A percentile compares a stretch with the other conserved stretches of the same genome.
Conservation (phyloP, 2,888 invertebrate genomes). For the Dimorphilus gyrociliatus region DNA sequence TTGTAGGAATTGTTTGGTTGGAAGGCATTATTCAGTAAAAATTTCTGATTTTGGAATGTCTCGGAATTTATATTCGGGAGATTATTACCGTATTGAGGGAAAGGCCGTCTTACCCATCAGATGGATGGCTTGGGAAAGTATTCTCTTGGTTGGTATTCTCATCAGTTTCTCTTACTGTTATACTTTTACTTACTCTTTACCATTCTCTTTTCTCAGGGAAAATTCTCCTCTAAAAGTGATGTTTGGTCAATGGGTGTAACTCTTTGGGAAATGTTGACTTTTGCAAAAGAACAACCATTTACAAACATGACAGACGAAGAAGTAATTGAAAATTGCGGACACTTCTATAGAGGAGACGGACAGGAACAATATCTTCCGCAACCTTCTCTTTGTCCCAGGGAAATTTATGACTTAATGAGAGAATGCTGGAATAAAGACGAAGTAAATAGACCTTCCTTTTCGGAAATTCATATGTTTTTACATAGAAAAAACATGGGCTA, state of each 20-base stretch:
- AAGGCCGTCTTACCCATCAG: constrained; percentile 64
- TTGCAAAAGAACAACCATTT: constrained; percentile 60
- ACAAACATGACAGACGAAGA: constrained; percentile 57
- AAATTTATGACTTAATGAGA: constrained; percentile 75
- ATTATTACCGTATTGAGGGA: constrained; percentile 68
- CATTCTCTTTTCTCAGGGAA: constrained; percentile 47
- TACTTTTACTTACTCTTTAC: too few species aligned
- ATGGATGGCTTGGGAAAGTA: constrained; percentile 77
- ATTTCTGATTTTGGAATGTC: constrained; percentile 38
- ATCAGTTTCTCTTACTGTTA: too few species aligned
- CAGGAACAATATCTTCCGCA: constrained; percentile 45
- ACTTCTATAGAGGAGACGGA: constrained; percentile 52
- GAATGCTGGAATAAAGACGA: constrained; percentile 77
- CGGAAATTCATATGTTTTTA: constrained; percentile 70
- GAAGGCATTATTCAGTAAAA: constrained; percentile 52
- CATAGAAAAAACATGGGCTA: constrained; percentile 40
- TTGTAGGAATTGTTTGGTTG: constrained; percentile 68
- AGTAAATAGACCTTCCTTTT: constrained; percentile 62
- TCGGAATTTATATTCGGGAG: constrained; percentile 40
- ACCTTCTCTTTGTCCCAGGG: constrained; percentile 61
- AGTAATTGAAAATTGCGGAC: constrained; percentile 62
- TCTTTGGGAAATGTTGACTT: constrained; percentile 65
- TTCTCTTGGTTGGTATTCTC: constrained; percentile 43
- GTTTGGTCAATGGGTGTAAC: constrained; percentile 80
- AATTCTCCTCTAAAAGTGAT: constrained; percentile 69